Conservation (phyloP, 1,140 invertebrate genomes). For the Drosophila fuyamai region DNA sequence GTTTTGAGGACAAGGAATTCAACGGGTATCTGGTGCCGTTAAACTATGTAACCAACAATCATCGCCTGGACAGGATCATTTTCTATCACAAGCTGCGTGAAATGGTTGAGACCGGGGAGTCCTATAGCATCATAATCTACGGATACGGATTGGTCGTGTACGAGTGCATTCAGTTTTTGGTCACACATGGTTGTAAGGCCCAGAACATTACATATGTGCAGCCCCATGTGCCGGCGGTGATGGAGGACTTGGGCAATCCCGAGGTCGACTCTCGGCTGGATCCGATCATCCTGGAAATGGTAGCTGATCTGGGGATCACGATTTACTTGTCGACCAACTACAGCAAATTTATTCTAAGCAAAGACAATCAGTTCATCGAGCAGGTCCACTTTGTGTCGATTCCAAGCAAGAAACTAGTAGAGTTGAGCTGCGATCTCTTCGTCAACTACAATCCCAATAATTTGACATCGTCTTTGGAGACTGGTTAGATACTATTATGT, state of each 20-base stretch:
- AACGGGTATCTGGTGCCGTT: neutral
- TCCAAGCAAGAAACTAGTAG: neutral
- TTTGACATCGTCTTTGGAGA: conserved; percentile 2
- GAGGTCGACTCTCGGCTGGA: conserved; percentile 30
- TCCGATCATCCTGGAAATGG: conserved; percentile 41
- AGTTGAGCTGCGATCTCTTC: conserved; percentile 43
- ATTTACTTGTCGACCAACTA: conserved; percentile 17
- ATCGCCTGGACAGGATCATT: conserved; percentile 59
- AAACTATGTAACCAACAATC: conserved; percentile 51
- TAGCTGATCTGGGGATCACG: conserved; percentile 47
- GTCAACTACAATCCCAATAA: conserved; percentile 39
- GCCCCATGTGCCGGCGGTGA: neutral
- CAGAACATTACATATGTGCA: conserved; percentile 41
- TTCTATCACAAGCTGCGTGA: conserved; percentile 60
- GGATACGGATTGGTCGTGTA: conserved; percentile 39
- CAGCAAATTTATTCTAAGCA: neutral
- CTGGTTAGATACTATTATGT: neutral
- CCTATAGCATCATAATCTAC: conserved; percentile 37
- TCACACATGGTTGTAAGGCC: conserved; percentile 30
- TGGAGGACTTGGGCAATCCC: conserved; percentile 35
- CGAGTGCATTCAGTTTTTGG: conserved; percentile 61
- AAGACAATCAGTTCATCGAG: conserved; percentile 13
- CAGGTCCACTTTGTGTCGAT: conserved; percentile 20
- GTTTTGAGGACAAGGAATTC: conserved; percentile 1
- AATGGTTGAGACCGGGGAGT: neutral